These are phyloP conservation scores for Agonopterix arenella DNA, from an alignment of 2,888 invertebrate genomes.

Conservation along the genomic window DNA sequence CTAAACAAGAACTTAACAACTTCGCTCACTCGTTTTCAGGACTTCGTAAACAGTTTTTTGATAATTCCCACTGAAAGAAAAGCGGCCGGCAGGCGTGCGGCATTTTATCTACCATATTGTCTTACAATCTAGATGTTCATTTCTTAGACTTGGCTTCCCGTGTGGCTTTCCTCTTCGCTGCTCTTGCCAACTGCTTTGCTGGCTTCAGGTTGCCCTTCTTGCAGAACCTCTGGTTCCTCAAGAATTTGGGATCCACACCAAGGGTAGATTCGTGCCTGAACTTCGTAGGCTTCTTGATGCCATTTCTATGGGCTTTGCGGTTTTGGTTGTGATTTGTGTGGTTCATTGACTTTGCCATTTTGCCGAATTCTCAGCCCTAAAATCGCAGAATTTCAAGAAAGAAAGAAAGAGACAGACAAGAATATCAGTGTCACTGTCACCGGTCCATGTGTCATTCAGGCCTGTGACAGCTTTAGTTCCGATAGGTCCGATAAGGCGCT, in stretches of 20 bases:
- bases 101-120: slow-evolving; percentile 12
- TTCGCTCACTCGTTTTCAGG: too few species aligned
- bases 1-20: too few species aligned
- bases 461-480: too few species aligned
- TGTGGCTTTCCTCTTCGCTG: slow-evolving; percentile 81
- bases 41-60: too few species aligned
- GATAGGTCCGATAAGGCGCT: too few species aligned
- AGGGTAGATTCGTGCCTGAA: slow-evolving; percentile 94
- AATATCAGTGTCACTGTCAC: slow-evolving; percentile 11
- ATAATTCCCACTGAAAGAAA: too few species aligned
- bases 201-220: slow-evolving; percentile 94
- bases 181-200: slow-evolving; percentile 83
- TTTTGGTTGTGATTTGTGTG: slow-evolving; percentile 99
- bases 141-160: slow-evolving; percentile 79
- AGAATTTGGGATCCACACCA: slow-evolving; percentile 98
- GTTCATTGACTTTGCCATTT: slow-evolving; percentile 99
- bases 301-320: slow-evolving; percentile 98
- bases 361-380: slow-evolving; percentile 32
- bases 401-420: slow-evolving; percentile 20
- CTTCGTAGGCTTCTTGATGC: slow-evolving; percentile 94
- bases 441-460: too few species aligned
- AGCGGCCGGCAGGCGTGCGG: too few species aligned
- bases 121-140: slow-evolving; percentile 65
- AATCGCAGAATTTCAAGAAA: slow-evolving; percentile 19
- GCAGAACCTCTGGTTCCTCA: slow-evolving; percentile 96